Conservation (phyloP, 2,797 vertebrate species). For the Sarcophilus harrisii region DNA sequence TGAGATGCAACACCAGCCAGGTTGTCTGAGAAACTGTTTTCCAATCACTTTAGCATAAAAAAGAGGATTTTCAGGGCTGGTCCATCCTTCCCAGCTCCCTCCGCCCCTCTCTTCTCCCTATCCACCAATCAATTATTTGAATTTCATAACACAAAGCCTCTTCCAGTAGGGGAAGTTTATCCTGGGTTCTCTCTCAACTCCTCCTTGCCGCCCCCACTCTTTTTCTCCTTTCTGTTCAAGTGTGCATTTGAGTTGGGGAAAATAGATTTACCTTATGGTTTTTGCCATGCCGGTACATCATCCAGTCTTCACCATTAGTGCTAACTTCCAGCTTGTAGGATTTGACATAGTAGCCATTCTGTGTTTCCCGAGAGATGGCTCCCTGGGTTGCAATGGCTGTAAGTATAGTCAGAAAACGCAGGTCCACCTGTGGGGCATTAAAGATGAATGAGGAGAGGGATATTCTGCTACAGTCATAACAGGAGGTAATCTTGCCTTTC, state of each 20-base stretch:
- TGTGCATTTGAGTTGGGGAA: background rate
- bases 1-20: conserved; percentile 74
- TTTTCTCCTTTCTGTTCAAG: background rate
- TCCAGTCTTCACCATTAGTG: conserved; percentile 99
- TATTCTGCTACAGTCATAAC: background rate
- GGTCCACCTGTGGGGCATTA: conserved; percentile 86
- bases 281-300: conserved; percentile 97
- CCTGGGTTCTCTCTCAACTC: background rate
- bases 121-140: conserved; percentile 17
- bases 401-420: conserved; percentile 92
- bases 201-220: background rate
- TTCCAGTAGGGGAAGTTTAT: background rate
- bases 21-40: conserved; percentile 79
- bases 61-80: conserved; percentile 67
- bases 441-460: conserved; percentile 32
- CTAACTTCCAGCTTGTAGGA: conserved; percentile 98
- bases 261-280: conserved; percentile 93
- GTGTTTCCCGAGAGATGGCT: conserved; percentile 95
- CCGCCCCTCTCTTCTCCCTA: background rate
- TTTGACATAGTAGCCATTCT: conserved; percentile 94
- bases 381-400: conserved; percentile 98
- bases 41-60: conserved; percentile 71
- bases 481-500: background rate
- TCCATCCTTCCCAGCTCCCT: background rate
- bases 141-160: background rate